Conservation (phyloP, 1,140 invertebrate genomes). For the Drosophila subpulchrella region DNA sequence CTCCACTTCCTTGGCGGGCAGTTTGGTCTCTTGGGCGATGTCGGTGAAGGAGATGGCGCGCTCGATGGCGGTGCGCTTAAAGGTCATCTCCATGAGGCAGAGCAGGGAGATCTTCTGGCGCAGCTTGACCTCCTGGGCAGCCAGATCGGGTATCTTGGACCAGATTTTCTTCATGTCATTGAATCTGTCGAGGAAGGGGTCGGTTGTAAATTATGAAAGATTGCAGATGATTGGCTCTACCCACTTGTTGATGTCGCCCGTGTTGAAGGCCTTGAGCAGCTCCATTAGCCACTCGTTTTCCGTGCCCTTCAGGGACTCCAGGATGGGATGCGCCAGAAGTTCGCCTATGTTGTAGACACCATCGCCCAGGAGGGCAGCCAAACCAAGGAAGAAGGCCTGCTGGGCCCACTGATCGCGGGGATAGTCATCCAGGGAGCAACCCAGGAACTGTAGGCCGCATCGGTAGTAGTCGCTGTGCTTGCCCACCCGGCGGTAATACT, state of each 20-base stretch:
- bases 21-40: constrained; percentile 93
- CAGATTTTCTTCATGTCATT: constrained; percentile 93
- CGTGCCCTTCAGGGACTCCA: constrained; percentile 93
- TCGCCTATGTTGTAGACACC: constrained; percentile 99
- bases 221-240: neutral
- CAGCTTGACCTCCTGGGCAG: constrained; percentile 92
- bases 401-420: constrained; percentile 89
- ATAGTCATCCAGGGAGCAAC: constrained; percentile 92
- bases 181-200: constrained; percentile 86
- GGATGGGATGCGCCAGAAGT: constrained; percentile 96
- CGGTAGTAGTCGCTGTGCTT: constrained; percentile 91
- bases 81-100: constrained; percentile 98
- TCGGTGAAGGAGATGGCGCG: constrained; percentile 95
- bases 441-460: constrained; percentile 96
- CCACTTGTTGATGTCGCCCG: constrained; percentile 91
- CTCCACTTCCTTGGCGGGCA: constrained; percentile 95
- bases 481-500: constrained; percentile 90
- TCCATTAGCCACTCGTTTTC: constrained; percentile 95
- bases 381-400: constrained; percentile 95
- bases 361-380: constrained; percentile 97
- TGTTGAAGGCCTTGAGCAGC: constrained; percentile 96
- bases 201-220: too few relatives aligned
- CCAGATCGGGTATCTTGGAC: constrained; percentile 94
- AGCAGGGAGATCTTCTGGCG: constrained; percentile 97
- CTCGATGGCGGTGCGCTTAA: constrained; percentile 89